These are phyloP conservation scores for Apogon hyalosoma DNA, from an alignment of 2,797 vertebrate species.

Conservation along the genomic window DNA sequence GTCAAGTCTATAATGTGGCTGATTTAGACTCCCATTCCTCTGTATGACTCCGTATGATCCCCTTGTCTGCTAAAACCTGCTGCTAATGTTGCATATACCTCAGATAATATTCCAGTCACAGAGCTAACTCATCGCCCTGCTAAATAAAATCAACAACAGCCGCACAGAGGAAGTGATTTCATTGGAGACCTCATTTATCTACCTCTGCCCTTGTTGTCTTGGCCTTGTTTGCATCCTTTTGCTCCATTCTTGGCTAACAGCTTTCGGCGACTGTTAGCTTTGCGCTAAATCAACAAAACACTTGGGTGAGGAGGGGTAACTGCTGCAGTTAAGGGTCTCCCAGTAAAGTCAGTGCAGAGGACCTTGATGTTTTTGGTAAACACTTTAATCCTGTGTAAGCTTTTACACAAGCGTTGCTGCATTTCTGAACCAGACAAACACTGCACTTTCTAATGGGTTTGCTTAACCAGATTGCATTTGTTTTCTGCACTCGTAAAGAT, in stretches of 20 bases:
- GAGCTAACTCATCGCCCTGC: conserved; percentile 12
- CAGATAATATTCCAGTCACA: conserved; percentile 40
- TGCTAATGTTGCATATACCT: conserved; percentile 16
- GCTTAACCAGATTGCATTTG: conserved; percentile 74
- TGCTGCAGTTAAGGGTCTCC: conserved; percentile 53
- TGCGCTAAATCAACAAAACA: conserved; percentile 67
- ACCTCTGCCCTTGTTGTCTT: conserved; percentile 47
- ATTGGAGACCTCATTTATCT: conserved; percentile 56
- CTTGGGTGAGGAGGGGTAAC: conserved; percentile 30
- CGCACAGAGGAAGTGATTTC: conserved; percentile 38
- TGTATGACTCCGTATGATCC: not conserved
- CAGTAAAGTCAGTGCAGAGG: conserved; percentile 61
- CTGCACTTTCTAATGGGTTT: conserved; percentile 73
- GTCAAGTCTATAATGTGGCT: too few species aligned
- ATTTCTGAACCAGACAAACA: conserved; percentile 74
- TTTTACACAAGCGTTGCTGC: conserved; percentile 65
- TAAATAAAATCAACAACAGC: conserved; percentile 46
- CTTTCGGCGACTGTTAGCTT: conserved; percentile 67
- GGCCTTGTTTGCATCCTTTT: conserved; percentile 61
- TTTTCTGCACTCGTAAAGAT: conserved; percentile 68
- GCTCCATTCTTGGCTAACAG: conserved; percentile 51
- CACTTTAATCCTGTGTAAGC: conserved; percentile 83
- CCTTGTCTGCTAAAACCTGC: conserved; percentile 9
- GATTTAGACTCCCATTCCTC: not conserved
- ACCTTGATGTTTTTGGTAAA: conserved; percentile 80